Evolutionary conservation across 1,140 invertebrate genomes (phyloP), one percentile per base, ranked within the genome.

Genomic region (Aethina tumida): DNA sequence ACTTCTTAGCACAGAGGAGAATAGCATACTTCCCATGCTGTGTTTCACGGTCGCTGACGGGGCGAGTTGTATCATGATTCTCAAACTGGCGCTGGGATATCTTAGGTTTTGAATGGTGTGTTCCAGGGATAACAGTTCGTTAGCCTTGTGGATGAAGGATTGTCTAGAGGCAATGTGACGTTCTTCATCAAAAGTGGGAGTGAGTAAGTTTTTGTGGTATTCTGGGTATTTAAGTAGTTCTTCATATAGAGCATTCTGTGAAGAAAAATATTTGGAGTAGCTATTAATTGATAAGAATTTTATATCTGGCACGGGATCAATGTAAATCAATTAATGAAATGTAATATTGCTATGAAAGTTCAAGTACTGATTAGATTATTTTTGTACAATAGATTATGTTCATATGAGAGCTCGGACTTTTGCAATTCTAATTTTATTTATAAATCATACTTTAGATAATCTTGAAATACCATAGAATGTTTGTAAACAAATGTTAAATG

Each of bases 1-100:
- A 9, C 74, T 71, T 1, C 78, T 56, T n/a, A 88, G 49, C 0
- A 74, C 70, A 50, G 69, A 73, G 8, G 73, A 73, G 48, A 83
- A 80, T 42, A 87, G 64, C 7, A 32, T 29, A 39, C 39, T 29
- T 12, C 44, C 17, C 22, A 50, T 43, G 21, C 31, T 33, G 40
- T 39, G 34, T 36, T 55, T 57, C 4, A 57, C 42, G 12, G 39
- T 27, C 6, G 52, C 16, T 2, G 41, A 20, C 18, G 50, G 45
- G 35, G 39, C 24, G 16, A 41, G 36, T 13, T 42, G 39, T 20
- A 46, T 45, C 21, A 46, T 22, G 6, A 43, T 28, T 26, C 38
- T 39, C 18, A 10, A 30, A 5, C 32, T 15, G 9, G 35, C 20
- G 13, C 18, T 17, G 7, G 45, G 48, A 15, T 22, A 35, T 16